Conservation (phyloP, 92 coral and sea anemone genomes). For the Bergia puertoricense region DNA sequence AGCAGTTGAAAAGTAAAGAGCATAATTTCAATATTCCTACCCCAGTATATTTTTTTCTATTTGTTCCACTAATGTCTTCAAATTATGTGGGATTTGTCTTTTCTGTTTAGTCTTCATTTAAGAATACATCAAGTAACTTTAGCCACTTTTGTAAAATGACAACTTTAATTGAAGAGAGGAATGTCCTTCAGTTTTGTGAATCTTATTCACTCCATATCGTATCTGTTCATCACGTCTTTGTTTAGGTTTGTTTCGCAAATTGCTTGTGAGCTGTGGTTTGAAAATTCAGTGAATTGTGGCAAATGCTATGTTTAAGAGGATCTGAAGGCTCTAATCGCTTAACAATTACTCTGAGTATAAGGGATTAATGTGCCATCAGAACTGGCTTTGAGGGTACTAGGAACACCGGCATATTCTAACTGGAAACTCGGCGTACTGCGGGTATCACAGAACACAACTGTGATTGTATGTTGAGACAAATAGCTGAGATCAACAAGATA, state of each 20-base stretch:
- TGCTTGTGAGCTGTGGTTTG: not conserved
- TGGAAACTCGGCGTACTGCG: not conserved
- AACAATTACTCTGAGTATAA: not conserved
- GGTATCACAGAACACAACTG: not conserved
- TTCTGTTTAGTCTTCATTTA: conserved; percentile 9
- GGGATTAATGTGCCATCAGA: conserved; percentile 25
- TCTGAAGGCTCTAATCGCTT: conserved; percentile 4
- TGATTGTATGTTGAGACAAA: not conserved
- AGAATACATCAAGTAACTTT: conserved; percentile 18
- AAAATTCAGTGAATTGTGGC: not conserved
- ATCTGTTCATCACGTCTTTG: not conserved
- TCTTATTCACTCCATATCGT: not conserved
- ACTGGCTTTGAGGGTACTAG: not conserved
- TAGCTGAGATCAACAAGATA: not conserved
- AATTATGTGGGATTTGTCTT: not conserved
- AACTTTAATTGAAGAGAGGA: not conserved
- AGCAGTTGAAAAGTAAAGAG: not conserved
- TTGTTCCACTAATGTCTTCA: conserved; percentile 13
- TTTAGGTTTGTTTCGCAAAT: not conserved
- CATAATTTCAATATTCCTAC: not conserved
- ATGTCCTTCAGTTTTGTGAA: not conserved
- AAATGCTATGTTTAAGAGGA: not conserved
- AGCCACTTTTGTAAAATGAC: not conserved
- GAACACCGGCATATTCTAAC: not conserved
- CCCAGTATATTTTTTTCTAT: not conserved